phyloP scores from a whole-genome alignment of 2,113 vertebrate species.

The Amazona guildingii region DNA sequence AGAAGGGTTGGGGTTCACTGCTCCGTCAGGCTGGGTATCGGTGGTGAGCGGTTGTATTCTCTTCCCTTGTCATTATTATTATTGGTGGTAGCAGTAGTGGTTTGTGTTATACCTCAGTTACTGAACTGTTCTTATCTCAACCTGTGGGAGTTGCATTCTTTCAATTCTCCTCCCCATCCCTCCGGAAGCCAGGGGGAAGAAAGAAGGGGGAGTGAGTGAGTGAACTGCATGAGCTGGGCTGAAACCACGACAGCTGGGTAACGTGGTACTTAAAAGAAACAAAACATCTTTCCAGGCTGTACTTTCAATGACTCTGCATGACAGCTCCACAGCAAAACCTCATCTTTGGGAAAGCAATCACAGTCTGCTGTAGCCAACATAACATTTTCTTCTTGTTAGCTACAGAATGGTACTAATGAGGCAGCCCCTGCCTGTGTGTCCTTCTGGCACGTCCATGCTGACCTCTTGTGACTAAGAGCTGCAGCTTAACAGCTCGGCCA shows the following conservation, averaged over 20 bases:
- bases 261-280: neutral
- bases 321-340: neutral
- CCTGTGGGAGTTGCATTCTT: too few relatives aligned
- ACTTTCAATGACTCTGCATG: neutral
- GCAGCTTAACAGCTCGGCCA: neutral
- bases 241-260: neutral
- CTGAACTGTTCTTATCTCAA: too few relatives aligned
- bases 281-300: neutral
- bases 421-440: neutral
- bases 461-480: neutral
- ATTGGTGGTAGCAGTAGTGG: too few relatives aligned
- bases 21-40: too few relatives aligned
- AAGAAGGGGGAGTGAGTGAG: too few relatives aligned
- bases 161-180: too few relatives aligned
- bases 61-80: too few relatives aligned
- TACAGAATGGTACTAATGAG: neutral
- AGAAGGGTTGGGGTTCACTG: too few relatives aligned
- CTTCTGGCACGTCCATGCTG: neutral
- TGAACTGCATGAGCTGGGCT: too few relatives aligned
- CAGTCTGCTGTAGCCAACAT: neutral
- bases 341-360: neutral
- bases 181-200: too few relatives aligned
- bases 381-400: neutral
- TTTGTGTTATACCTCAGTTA: too few relatives aligned
- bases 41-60: too few relatives aligned